phyloP scores from a whole-genome alignment of 2,888 invertebrate species.

The Antheraea yamamai region DNA sequence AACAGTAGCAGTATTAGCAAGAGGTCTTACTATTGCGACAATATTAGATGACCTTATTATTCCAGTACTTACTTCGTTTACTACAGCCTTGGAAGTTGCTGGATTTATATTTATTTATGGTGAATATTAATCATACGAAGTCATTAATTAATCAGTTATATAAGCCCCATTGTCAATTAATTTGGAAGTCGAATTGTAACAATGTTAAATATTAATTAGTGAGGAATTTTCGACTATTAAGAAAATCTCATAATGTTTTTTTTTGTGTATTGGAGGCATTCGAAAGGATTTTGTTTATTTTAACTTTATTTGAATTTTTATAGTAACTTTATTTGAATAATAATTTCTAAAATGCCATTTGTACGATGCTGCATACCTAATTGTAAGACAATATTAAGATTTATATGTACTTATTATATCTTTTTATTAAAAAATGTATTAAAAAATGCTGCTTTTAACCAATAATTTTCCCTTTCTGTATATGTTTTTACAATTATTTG shows the following conservation, averaged over 20 bases:
- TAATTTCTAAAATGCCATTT: too few relatives aligned
- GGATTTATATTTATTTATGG: conserved; percentile 76
- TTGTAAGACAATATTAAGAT: too few relatives aligned
- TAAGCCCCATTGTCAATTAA: background rate
- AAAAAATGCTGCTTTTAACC: background rate
- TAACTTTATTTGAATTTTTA: too few relatives aligned
- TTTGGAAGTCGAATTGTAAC: background rate
- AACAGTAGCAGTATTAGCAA: conserved; percentile 63
- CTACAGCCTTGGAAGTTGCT: conserved; percentile 63
- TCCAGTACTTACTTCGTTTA: conserved; percentile 64
- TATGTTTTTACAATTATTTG: background rate
- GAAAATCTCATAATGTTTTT: too few relatives aligned
- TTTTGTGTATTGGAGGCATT: too few relatives aligned
- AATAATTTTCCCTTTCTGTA: background rate
- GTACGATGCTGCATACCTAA: too few relatives aligned
- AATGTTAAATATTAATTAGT: background rate
- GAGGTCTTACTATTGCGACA: conserved; percentile 59
- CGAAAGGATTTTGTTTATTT: too few relatives aligned
- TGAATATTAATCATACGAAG: conserved; percentile 36
- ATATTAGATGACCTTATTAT: conserved; percentile 66
- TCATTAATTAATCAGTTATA: background rate
- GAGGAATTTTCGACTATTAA: too few relatives aligned
- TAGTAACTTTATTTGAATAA: too few relatives aligned
- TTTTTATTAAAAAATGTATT: too few relatives aligned
- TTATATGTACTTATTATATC: too few relatives aligned